Evolutionary conservation across 2,888 invertebrate genomes (phyloP).

Genomic region (Pelosia muscerda): DNA sequence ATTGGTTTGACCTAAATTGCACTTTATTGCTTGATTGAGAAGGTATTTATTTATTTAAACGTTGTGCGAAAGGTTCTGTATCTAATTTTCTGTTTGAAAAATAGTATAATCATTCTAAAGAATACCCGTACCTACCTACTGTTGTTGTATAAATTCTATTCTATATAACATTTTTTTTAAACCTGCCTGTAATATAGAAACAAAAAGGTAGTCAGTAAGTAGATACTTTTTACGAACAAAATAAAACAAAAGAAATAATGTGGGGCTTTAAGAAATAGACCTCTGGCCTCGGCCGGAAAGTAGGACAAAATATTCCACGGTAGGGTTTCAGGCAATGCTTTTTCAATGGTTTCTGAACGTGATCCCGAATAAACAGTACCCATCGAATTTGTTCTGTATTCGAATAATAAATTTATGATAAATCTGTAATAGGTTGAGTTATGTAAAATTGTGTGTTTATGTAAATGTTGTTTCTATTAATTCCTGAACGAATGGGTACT

Average conservation of each 20-base stretch:
- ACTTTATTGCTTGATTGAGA: not conserved
- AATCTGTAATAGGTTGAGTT: constrained; percentile 14
- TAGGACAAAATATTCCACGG: constrained; percentile 25
- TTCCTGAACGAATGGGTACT: not conserved
- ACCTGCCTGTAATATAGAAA: not conserved
- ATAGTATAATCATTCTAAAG: not conserved
- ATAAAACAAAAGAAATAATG: constrained; percentile 41
- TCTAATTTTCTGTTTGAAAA: not conserved
- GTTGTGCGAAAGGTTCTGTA: not conserved
- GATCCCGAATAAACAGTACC: constrained; percentile 37
- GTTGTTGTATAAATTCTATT: not conserved
- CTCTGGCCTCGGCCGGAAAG: constrained; percentile 27
- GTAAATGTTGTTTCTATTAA: not conserved
- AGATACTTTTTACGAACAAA: constrained; percentile 15
- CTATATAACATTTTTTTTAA: not conserved
- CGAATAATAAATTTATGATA: constrained; percentile 31
- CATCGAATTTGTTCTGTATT: constrained; percentile 17
- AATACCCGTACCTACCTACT: not conserved
- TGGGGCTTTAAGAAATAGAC: constrained; percentile 30
- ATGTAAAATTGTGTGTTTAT: too few species aligned
- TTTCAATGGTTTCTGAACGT: constrained; percentile 42
- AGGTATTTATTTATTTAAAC: not conserved
- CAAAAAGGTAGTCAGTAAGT: not conserved
- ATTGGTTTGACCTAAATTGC: not conserved
- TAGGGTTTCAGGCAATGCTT: constrained; percentile 36